A percentile compares a stretch with the other conserved stretches of the same genome.
Conservation (phyloP, 2,888 invertebrate species). For the Nowickia ferox region DNA sequence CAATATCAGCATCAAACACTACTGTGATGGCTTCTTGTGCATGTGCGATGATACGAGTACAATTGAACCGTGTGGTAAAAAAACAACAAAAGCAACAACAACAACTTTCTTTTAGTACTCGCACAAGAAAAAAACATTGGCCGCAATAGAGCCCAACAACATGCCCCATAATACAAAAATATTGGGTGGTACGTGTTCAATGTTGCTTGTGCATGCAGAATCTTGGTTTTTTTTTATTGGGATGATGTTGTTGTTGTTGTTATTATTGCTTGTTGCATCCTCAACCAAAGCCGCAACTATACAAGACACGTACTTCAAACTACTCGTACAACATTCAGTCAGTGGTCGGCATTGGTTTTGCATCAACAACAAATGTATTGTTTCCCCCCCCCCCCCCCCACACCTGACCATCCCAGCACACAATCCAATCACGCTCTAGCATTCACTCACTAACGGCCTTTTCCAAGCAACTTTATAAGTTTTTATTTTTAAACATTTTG, state of each 20-base stretch:
- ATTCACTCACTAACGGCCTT: background rate
- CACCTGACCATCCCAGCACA: background rate
- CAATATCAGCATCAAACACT: constrained; percentile 61
- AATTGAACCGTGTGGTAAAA: constrained; percentile 39
- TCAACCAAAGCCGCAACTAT: constrained; percentile 44
- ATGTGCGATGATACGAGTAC: constrained; percentile 30
- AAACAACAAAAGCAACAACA: background rate
- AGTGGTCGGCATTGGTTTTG: constrained; percentile 57
- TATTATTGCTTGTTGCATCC: constrained; percentile 47
- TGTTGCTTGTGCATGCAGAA: constrained; percentile 62
- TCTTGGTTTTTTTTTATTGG: constrained; percentile 2
- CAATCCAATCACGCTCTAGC: background rate
- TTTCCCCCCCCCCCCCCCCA: background rate
- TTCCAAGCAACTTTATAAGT: background rate
- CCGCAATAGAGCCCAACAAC: constrained; percentile 40
- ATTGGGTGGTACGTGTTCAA: constrained; percentile 70
- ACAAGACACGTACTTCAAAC: constrained; percentile 39
- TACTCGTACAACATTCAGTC: constrained; percentile 41
- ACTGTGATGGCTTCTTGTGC: constrained; percentile 57
- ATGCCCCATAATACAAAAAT: constrained; percentile 39
- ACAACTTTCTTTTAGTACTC: constrained; percentile 12
- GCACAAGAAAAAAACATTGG: constrained; percentile 5
- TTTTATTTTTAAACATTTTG: constrained; percentile 14
- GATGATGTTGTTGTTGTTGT: background rate
- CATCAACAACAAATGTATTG: constrained; percentile 62